Evolutionary conservation across 2,113 vertebrate species (phyloP).

Genomic region (Aegithalos caudatus): DNA sequence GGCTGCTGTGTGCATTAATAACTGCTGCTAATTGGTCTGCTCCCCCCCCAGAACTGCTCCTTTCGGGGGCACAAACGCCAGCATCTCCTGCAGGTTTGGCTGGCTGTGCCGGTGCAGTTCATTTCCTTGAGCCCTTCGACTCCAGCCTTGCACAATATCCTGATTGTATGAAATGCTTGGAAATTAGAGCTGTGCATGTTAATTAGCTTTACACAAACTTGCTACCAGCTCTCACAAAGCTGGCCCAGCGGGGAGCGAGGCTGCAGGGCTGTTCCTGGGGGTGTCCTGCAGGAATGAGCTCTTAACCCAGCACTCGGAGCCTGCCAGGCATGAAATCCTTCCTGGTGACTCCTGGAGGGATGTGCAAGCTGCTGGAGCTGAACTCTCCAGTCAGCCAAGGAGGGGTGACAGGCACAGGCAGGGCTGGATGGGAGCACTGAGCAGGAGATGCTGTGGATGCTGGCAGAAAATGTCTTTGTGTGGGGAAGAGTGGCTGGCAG

Average conservation of each 20-base stretch:
- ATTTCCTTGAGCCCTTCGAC: not conserved
- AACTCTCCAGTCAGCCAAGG: fast-evolving
- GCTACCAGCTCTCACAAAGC: not conserved
- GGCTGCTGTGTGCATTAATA: not conserved
- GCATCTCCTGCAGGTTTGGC: not conserved
- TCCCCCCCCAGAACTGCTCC: not conserved
- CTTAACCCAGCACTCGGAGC: not conserved
- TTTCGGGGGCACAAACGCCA: not conserved
- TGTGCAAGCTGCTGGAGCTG: not conserved
- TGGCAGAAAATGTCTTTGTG: not conserved
- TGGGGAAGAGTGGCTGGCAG: not conserved
- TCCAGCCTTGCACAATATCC: not conserved
- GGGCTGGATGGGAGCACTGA: not conserved
- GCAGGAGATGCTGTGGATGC: not conserved
- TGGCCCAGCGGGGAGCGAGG: not conserved
- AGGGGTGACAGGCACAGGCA: not conserved
- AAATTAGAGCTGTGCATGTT: not conserved
- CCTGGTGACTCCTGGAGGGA: not conserved
- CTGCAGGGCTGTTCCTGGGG: not conserved
- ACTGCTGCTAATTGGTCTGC: not conserved
- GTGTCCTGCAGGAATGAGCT: not conserved
- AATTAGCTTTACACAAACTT: not conserved
- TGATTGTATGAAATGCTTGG: not conserved
- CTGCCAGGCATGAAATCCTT: not conserved
- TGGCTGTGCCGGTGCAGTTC: not conserved